Base-by-base conservation (phyloP, 2,888 invertebrate genomes). In the Azorinus chamasolen region DNA sequence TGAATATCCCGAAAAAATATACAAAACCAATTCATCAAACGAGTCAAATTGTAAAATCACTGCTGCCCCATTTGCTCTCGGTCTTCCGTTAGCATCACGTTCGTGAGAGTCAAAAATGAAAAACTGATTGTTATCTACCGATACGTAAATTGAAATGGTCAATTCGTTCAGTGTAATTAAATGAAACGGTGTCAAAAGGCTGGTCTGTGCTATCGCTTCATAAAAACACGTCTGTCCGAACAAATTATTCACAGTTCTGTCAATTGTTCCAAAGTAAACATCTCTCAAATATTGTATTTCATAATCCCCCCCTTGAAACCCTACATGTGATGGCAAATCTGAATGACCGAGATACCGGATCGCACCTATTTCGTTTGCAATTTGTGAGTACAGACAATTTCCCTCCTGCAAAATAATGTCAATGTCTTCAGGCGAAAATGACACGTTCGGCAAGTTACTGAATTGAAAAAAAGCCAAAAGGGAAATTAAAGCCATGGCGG, bases 251-350 rank as follows among this genome's bases (percentile, higher is more conserved):
- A 18, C 25, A 45, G 39, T 27, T 58, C 18, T 16, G 32, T 62
- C 58, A 39, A 76, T 50, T 22, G 37, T n/a, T 3, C 76, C 76
- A 61, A 66, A 76, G 46, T n/a, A 76, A 5, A 20, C 12, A 50
- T 70, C 70, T 48, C 18, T n/a, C n/a, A 32, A 25, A 32, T 46
- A 69, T 16, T 50, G 41, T 4, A 71, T 0, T 45, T 32, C 10
- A 45, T 20, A 54, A 12, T 27, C 1, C 5, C 8, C 25, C 25
- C 20, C 22, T 14, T 20, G 39, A n/a, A 45, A 39, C 16, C 16
- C 22, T 14, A 32, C 43, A n/a, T 12, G 3, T 59, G 3, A 43
- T 48, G 71, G 71, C 10, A 63, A 45, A 18, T 63, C 57, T 8
- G 14, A 16, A 43, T 71, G 71, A 1, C 27, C 48, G 5, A 59